These are phyloP conservation scores for Eulemur coronatus DNA, from an alignment of 2,797 vertebrate genomes.

Conservation along the genomic window DNA sequence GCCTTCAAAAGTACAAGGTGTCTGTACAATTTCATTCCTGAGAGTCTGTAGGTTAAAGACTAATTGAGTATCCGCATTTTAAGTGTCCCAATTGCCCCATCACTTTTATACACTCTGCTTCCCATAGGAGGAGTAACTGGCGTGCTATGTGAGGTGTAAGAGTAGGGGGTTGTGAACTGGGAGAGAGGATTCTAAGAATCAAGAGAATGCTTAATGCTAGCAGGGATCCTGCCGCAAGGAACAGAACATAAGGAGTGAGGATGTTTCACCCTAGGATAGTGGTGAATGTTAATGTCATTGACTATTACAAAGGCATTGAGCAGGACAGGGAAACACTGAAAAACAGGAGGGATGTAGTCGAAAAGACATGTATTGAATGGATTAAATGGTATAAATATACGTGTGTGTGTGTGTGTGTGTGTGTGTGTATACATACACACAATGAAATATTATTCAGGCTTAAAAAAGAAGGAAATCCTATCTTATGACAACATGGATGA, in stretches of 20 bases:
- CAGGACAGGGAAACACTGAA: not conserved
- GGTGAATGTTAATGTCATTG: not conserved
- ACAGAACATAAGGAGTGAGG: not conserved
- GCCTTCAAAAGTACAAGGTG: not conserved
- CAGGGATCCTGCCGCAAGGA: not conserved
- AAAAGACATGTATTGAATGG: not conserved
- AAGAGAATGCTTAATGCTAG: not conserved
- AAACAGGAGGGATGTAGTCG: no score
- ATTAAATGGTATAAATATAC: not conserved
- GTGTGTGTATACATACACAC: not conserved
- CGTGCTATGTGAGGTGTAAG: no score
- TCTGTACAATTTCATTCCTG: not conserved
- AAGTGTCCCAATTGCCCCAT: fast-evolving
- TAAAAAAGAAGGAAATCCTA: not conserved
- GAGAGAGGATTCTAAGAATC: not conserved
- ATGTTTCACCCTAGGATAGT: not conserved
- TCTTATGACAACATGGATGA: not conserved
- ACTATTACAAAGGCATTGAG: not conserved
- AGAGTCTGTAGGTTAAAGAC: not conserved
- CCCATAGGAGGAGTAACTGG: no score
- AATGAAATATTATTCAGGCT: not conserved
- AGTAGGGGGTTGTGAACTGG: not conserved
- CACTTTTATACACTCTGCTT: not conserved
- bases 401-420: not conserved
- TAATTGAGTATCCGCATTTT: no score